phyloP scores from a whole-genome alignment of 1,140 invertebrate genomes.

The Sitophilus oryzae region DNA sequence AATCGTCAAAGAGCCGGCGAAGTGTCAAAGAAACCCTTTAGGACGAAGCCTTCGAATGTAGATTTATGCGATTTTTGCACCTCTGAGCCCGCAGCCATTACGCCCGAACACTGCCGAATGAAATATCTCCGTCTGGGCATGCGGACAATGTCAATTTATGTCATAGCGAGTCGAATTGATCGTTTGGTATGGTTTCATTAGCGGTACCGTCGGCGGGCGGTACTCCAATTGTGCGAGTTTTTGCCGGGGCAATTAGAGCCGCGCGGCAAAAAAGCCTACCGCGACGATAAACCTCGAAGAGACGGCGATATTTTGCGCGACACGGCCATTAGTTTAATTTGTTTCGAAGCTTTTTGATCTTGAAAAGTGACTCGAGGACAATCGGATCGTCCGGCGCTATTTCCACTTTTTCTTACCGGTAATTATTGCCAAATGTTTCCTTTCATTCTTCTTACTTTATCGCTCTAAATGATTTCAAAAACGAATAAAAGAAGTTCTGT shows the following conservation, averaged over 20 bases:
- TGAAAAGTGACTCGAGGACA: not conserved
- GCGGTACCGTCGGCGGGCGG: not conserved
- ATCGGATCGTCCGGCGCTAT: too few relatives aligned
- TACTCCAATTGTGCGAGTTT: constrained; percentile 8
- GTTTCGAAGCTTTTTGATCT: not conserved
- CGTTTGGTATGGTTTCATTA: constrained; percentile 14
- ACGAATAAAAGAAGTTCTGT: too few relatives aligned
- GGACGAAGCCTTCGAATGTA: not conserved
- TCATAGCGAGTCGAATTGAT: constrained; percentile 8
- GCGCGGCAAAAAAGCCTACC: not conserved
- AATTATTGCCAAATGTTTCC: too few relatives aligned
- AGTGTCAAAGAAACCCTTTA: too few relatives aligned
- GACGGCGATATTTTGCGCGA: not conserved
- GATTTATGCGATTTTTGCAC: constrained; percentile 10
- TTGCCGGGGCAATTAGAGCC: constrained; percentile 1
- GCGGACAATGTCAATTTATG: constrained; percentile 4
- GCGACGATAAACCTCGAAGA: not conserved
- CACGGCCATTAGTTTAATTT: not conserved
- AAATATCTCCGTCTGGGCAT: constrained; percentile 7
- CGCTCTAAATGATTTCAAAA: too few relatives aligned
- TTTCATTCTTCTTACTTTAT: too few relatives aligned
- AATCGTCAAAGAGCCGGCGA: too few relatives aligned
- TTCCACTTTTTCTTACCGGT: too few relatives aligned
- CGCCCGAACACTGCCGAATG: not conserved
- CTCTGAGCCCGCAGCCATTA: not conserved